These are phyloP conservation scores for Rhea pennata DNA, from an alignment of 2,113 vertebrate genomes.

Conservation along the genomic window DNA sequence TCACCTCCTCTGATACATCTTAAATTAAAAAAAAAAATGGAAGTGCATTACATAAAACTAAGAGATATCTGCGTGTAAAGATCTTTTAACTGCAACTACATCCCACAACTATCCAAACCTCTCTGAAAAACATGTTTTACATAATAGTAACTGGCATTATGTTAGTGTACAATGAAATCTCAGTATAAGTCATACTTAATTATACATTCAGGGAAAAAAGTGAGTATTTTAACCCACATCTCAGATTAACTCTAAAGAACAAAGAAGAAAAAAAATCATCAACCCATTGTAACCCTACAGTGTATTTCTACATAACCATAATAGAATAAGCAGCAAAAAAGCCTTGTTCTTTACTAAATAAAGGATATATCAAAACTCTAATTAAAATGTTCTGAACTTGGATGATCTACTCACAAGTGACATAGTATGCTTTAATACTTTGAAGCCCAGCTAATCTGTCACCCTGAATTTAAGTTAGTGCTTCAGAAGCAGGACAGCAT, in stretches of 20 bases:
- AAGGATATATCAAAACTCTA: background rate
- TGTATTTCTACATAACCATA: background rate
- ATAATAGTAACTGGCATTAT: slow-evolving; percentile 62
- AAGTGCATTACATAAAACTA: slow-evolving; percentile 67
- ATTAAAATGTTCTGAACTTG: background rate
- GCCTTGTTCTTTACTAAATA: background rate
- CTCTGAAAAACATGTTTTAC: slow-evolving; percentile 63
- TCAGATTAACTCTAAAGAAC: slow-evolving; percentile 1
- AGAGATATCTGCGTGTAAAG: slow-evolving; percentile 59
- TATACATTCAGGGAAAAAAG: slow-evolving; percentile 27
- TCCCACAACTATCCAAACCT: slow-evolving; percentile 61
- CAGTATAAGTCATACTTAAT: slow-evolving; percentile 64
- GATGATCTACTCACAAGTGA: background rate
- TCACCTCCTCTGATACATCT: background rate
- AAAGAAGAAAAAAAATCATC: slow-evolving; percentile 1
- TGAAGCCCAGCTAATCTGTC: background rate
- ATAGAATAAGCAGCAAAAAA: background rate
- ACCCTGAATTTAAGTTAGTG: background rate
- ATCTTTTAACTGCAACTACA: slow-evolving; percentile 63
- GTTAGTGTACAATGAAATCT: slow-evolving; percentile 55
- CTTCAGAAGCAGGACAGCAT: background rate
- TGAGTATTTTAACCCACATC: slow-evolving; percentile 56
- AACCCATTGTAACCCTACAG: background rate
- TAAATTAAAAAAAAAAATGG: background rate
- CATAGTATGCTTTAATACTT: fast-evolving